Conservation (phyloP, 1,140 invertebrate species). For the Ips nitidus region DNA sequence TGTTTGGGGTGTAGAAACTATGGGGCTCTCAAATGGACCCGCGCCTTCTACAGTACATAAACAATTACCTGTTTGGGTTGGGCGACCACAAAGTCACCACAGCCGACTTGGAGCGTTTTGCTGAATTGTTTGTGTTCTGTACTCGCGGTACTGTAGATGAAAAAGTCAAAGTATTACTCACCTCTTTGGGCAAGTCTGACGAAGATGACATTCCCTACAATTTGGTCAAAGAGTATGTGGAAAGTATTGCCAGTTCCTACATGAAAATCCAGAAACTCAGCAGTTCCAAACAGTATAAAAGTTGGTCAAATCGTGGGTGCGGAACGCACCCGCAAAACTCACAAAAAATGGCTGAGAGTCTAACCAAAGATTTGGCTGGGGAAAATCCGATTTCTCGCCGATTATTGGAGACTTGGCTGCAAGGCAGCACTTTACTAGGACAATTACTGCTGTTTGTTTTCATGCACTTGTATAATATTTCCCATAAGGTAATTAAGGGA, state of each 20-base stretch:
- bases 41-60: conserved; percentile 59
- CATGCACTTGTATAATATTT: conserved; percentile 50
- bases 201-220: conserved; percentile 59
- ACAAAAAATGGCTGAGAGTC: conserved; percentile 50
- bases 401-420: conserved; percentile 49
- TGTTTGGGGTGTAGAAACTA: conserved; percentile 54
- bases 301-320: conserved; percentile 49
- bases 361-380: conserved; percentile 47
- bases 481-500: conserved; percentile 41
- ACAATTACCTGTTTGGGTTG: conserved; percentile 61
- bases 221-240: conserved; percentile 62
- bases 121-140: conserved; percentile 62
- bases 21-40: conserved; percentile 63
- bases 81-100: conserved; percentile 54
- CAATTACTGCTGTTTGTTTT: conserved; percentile 50
- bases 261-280: conserved; percentile 58
- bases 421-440: conserved; percentile 47
- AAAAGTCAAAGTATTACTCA: conserved; percentile 57
- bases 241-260: conserved; percentile 61
- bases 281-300: conserved; percentile 50
- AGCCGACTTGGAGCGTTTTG: conserved; percentile 61
- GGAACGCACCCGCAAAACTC: conserved; percentile 49
- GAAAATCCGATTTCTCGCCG: conserved; percentile 37
- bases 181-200: conserved; percentile 58
- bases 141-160: conserved; percentile 62